Evolutionary conservation across 1,140 invertebrate genomes (phyloP).

Genomic region (Drosophila parvula): DNA sequence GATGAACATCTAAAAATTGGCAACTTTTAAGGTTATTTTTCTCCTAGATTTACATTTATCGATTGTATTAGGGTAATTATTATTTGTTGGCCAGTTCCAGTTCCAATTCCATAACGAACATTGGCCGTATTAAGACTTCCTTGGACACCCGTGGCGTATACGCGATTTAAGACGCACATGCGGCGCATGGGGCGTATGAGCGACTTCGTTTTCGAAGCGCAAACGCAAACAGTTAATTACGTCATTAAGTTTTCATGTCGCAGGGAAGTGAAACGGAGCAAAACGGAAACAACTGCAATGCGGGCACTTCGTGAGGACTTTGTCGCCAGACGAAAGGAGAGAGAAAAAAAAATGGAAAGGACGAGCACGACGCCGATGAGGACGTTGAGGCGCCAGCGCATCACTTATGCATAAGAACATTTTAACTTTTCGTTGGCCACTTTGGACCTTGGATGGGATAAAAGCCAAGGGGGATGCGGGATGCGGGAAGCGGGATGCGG

Average conservation of each 20-base stretch:
- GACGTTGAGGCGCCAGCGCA: conserved; percentile 41
- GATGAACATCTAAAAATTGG: not conserved
- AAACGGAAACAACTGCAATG: conserved; percentile 77
- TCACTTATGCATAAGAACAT: conserved; percentile 82
- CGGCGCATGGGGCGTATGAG: conserved; percentile 53
- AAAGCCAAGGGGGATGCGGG: not conserved
- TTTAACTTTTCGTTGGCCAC: conserved; percentile 79
- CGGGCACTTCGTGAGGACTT: conserved; percentile 74
- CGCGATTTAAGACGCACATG: conserved; percentile 36
- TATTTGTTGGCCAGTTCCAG: too few species aligned
- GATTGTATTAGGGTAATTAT: not conserved
- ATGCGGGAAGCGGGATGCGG: not conserved
- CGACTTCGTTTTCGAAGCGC: conserved; percentile 50
- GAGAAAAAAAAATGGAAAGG: conserved; percentile 43
- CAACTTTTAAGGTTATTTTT: not conserved
- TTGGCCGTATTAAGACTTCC: too few species aligned
- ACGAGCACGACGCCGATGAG: conserved; percentile 1
- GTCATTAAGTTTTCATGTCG: conserved; percentile 79
- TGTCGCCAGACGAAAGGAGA: conserved; percentile 49
- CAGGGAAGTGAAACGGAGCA: conserved; percentile 33
- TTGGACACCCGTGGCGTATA: conserved; percentile 36
- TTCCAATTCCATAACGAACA: not conserved
- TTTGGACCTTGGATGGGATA: conserved; percentile 51
- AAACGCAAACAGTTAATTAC: conserved; percentile 82
- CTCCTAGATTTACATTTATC: not conserved